Percentiles rank a stretch among this genome's conserved stretches.
These are phyloP conservation scores for Cactoblastis cactorum DNA, from an alignment of 2,888 invertebrate genomes.

Conservation along the genomic window DNA sequence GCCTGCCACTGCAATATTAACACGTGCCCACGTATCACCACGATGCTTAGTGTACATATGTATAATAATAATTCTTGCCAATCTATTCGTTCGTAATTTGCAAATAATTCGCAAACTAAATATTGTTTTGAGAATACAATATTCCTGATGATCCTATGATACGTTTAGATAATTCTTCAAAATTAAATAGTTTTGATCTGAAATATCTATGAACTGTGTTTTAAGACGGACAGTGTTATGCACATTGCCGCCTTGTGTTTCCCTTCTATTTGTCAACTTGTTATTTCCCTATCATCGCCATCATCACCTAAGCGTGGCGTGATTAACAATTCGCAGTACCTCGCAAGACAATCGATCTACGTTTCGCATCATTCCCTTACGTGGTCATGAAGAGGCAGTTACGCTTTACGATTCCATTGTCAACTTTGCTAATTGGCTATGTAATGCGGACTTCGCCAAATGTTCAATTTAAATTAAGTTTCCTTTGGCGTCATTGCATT, in stretches of 20 bases:
- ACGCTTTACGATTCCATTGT: constrained; percentile 73
- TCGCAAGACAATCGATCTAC: constrained; percentile 36
- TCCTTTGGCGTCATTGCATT: constrained; percentile 24
- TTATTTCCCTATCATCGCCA: neutral
- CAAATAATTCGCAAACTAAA: constrained; percentile 19
- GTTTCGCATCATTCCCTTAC: constrained; percentile 57
- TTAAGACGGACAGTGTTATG: no score
- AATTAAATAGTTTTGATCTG: neutral
- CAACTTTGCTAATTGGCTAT: constrained; percentile 50
- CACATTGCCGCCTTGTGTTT: no score
- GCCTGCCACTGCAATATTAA: no score
- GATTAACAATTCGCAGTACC: constrained; percentile 48
- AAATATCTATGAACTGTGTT: neutral
- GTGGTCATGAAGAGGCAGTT: constrained; percentile 58
- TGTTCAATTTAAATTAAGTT: constrained; percentile 31
- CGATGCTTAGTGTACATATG: neutral
- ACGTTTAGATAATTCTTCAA: no score
- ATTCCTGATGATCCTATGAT: neutral
- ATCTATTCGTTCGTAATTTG: constrained; percentile 21
- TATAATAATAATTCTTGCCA: constrained; percentile 17
- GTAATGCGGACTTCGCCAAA: constrained; percentile 48
- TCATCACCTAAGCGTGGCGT: constrained; percentile 6
- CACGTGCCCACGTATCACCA: neutral
- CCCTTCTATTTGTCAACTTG: neutral
- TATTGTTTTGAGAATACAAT: neutral